A percentile compares a stretch with the other conserved stretches of the same genome.
Evolutionary conservation across 1,140 invertebrate genomes (phyloP).

Genomic region (Aphis gossypii): DNA sequence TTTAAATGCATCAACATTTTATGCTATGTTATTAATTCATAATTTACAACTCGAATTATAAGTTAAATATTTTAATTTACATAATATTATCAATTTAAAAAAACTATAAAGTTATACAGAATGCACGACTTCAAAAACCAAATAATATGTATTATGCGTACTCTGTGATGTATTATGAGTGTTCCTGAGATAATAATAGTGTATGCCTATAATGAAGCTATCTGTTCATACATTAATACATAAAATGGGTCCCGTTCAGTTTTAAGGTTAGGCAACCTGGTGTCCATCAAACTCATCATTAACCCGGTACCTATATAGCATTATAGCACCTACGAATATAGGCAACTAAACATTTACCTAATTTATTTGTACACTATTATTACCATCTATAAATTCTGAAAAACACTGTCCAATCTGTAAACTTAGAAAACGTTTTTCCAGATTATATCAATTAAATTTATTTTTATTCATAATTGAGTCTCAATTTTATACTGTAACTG

Average conservation of each 20-base stretch:
- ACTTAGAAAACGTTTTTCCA: too few relatives aligned
- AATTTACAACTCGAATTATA: background rate
- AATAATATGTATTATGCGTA: background rate
- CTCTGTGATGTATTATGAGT: background rate
- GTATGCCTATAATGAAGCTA: background rate
- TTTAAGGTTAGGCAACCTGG: background rate
- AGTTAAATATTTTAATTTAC: background rate
- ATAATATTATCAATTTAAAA: background rate
- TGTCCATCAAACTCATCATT: background rate
- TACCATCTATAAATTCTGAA: background rate
- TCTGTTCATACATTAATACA: background rate
- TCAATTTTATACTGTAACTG: too few relatives aligned
- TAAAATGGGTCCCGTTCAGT: background rate
- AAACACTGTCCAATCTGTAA: too few relatives aligned
- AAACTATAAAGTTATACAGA: background rate
- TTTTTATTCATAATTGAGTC: too few relatives aligned
- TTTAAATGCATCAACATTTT: background rate
- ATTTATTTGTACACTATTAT: background rate
- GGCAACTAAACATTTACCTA: background rate
- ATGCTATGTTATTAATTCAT: background rate
- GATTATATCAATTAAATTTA: too few relatives aligned
- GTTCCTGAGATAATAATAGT: background rate
- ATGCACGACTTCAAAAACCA: background rate
- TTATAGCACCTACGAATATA: background rate
- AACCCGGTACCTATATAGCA: too few relatives aligned